Evolutionary conservation across 2,797 vertebrate species (phyloP).

Genomic region (Nasua narica): DNA sequence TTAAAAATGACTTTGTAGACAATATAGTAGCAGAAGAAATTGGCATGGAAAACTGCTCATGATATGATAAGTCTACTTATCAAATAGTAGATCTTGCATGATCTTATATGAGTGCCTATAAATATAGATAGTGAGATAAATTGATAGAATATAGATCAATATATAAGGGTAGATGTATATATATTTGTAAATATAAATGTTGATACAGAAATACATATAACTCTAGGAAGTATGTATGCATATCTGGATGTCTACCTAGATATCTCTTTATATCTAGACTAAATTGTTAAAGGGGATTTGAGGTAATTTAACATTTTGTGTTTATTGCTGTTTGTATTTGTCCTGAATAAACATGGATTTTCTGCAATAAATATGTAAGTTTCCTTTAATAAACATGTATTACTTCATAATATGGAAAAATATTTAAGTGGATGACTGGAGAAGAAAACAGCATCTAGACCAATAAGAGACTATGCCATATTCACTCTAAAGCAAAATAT

Average conservation of each 20-base stretch:
- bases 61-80: neutral
- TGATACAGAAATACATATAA: neutral
- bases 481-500: neutral
- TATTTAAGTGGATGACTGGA: neutral
- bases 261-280: neutral
- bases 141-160: neutral
- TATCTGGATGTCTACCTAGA: neutral
- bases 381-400: neutral
- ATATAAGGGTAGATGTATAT: neutral
- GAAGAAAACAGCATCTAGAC: neutral
- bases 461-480: neutral
- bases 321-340: neutral
- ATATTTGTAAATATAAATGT: neutral
- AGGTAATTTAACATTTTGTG: conserved; percentile 10
- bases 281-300: conserved; percentile 32
- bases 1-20: neutral
- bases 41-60: neutral
- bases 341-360: neutral
- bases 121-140: neutral
- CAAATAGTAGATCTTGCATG: neutral
- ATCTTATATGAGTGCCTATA: neutral
- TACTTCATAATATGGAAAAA: conserved; percentile 16
- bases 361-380: neutral
- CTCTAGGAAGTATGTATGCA: neutral
- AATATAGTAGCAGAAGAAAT: neutral